Evolutionary conservation across 1,140 invertebrate genomes (phyloP).

Genomic region (Dufourea novaeangliae): DNA sequence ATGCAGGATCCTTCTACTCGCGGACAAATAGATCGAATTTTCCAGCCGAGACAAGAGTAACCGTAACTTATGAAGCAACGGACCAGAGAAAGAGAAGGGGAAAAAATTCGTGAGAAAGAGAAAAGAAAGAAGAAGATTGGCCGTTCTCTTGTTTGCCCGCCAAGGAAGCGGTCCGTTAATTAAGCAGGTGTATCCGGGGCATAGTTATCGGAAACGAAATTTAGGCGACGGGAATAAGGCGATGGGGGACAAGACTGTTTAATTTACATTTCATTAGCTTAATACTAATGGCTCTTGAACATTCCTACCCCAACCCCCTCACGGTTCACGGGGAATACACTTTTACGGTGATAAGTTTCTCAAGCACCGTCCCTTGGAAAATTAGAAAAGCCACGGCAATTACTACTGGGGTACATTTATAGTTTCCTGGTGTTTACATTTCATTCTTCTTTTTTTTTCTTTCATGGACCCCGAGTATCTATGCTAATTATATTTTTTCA

Average conservation of each 20-base stretch:
- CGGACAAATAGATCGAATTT: constrained; percentile 37
- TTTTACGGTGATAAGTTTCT: no score
- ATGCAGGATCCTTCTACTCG: not conserved
- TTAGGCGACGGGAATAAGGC: constrained; percentile 34
- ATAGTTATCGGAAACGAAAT: constrained; percentile 33
- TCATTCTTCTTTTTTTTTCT: no score
- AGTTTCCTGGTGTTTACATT: no score
- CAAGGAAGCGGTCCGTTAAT: constrained; percentile 51
- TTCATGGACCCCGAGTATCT: no score
- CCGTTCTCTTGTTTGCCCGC: constrained; percentile 28
- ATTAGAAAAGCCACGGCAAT: no score
- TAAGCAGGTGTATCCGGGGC: constrained; percentile 42
- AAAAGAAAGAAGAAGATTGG: constrained; percentile 4
- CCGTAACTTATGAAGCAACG: constrained; percentile 32
- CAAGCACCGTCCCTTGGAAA: no score
- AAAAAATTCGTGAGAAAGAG: no score
- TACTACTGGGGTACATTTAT: no score
- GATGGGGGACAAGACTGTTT: constrained; percentile 8
- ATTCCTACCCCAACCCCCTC: no score
- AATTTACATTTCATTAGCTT: constrained; percentile 23
- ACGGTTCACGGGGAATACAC: no score
- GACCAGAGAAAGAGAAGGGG: not conserved
- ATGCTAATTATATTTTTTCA: no score
- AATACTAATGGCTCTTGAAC: not conserved
- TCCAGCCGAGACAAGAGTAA: not conserved